Base-by-base conservation (phyloP, 2,888 invertebrate species). In the Ceraclea dissimilis region DNA sequence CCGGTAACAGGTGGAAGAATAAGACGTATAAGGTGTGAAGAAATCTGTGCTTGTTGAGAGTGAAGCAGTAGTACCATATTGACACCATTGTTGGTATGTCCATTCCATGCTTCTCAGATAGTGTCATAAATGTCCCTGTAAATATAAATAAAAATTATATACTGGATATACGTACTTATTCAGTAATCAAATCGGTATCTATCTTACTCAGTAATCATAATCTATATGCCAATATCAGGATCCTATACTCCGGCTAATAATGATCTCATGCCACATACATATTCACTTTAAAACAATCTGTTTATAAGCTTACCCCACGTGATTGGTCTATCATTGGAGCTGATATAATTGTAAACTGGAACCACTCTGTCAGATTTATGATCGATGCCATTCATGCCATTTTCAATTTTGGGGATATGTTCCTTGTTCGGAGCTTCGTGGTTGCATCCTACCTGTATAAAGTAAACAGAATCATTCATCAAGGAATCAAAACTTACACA, bases 331-430 rank as follows among this genome's bases (percentile, higher is more conserved):
- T 90, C 82, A 39, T 79, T 80, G 0, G 90, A 89, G 0, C 90
- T 88, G n/a, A 90, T 88, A 67, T 83, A 90, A 71, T 93, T 90
- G 70, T 90, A 92, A 1, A 93, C 81, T 0, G 85, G 80, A 18
- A 80, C 70, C 17, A 75, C 72, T 49, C 65, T 69, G n/a, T 59
- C 59, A 26, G 54, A 2, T 59, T 62, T 33, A 17, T 52, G 21
- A 2, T 49, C 57, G 48, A 20, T 22, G 1, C 49, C 50, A 2
- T 51, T 51, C 34, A 49, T 49, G 13, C 50, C 56, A 33, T 55
- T 56, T n/a, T 54, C 52, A n/a, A 39, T 10, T 17, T 49, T 39
- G 4, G 53, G 50, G 11, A 57, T n/a, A n/a, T 51, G 10, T 44
- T 58, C 59, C 22, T 54, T 63, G 20, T 59, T 60, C 1, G 61